Percentiles rank a stretch among this genome's conserved stretches.
These are phyloP conservation scores for Slavum lentiscoides DNA, from an alignment of 2,888 invertebrate genomes.

Conservation along the genomic window DNA sequence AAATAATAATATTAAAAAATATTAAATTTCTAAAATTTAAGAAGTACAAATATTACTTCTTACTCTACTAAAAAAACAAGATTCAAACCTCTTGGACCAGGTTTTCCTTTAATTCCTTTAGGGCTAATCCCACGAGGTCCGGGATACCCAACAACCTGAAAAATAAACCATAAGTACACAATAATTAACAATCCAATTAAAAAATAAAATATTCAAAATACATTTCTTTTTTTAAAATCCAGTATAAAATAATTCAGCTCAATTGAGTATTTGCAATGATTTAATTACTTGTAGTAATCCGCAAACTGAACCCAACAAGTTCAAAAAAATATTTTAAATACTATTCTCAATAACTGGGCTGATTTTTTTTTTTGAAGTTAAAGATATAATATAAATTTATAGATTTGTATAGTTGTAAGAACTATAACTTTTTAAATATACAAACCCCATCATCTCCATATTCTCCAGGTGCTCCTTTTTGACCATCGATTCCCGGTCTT, in stretches of 20 bases:
- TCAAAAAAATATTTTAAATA: no score
- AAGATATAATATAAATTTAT: neutral
- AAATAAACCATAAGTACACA: neutral
- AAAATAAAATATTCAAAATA: neutral
- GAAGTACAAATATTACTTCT: no score
- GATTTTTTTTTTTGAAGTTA: no score
- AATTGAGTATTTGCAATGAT: no score
- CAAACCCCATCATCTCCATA: constrained; percentile 70
- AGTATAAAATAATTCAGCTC: no score
- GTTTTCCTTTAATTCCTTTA: constrained; percentile 65
- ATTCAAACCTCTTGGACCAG: constrained; percentile 67
- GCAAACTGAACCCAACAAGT: no score
- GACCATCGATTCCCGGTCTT: constrained; percentile 69
- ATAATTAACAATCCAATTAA: neutral
- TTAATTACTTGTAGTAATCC: no score
- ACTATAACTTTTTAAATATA: neutral
- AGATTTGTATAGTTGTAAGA: neutral
- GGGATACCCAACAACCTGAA: constrained; percentile 58
- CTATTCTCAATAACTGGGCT: no score
- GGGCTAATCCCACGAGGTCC: constrained; percentile 71
- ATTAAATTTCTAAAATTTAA: neutral
- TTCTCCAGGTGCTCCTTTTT: constrained; percentile 77
- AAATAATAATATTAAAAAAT: neutral
- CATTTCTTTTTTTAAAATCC: neutral
- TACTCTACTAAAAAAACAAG: neutral